phyloP scores from a whole-genome alignment of 2,797 vertebrate species.

The Pangasius macronema region DNA sequence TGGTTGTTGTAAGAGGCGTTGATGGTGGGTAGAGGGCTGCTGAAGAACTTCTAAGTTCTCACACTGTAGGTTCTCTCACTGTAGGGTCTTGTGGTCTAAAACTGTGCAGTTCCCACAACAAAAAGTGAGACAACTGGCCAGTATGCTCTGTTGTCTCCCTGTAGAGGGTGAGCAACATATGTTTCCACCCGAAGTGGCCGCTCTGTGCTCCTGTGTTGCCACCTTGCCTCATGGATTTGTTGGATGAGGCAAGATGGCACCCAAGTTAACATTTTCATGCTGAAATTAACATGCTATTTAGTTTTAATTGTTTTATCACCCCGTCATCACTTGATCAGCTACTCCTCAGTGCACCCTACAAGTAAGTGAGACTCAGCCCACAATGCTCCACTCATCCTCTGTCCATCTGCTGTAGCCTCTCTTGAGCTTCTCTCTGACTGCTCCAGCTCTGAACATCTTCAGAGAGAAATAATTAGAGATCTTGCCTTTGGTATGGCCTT shows the following conservation, averaged over 20 bases:
- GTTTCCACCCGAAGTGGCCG: too few species aligned
- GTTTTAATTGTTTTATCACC: not conserved
- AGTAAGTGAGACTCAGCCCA: too few species aligned
- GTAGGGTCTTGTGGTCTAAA: not conserved
- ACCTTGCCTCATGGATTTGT: not conserved
- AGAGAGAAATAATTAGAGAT: conserved; percentile 18
- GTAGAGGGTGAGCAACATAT: not conserved
- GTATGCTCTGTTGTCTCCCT: not conserved
- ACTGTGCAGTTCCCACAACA: not conserved
- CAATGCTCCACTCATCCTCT: not conserved
- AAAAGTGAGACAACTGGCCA: not conserved
- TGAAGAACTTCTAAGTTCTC: not conserved
- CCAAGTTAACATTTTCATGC: not conserved
- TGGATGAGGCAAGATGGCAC: too few species aligned
- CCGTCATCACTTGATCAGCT: not conserved
- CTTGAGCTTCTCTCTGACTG: not conserved
- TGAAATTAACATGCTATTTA: not conserved
- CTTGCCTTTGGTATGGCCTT: not conserved
- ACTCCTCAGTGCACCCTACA: not conserved
- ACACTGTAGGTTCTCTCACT: not conserved
- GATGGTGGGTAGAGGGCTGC: too few species aligned
- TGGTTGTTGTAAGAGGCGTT: too few species aligned
- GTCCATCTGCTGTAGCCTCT: not conserved
- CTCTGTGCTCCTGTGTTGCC: too few species aligned
- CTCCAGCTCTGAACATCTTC: not conserved